Conservation (phyloP, 23 tunicate genomes). For the Phallusia fumigata region DNA sequence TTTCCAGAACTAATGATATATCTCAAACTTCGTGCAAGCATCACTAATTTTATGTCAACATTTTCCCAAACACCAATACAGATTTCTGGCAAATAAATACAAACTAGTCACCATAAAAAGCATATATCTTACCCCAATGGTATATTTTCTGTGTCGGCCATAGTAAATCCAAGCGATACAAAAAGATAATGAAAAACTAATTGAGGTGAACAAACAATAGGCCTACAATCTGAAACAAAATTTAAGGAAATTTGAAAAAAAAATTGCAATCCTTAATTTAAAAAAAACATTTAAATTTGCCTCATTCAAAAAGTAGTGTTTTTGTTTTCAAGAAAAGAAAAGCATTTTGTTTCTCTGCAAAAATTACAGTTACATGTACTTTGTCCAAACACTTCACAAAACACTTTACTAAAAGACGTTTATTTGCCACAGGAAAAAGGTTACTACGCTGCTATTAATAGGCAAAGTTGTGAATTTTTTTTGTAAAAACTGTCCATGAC, state of each 20-base stretch:
- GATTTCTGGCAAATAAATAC: slow-evolving; percentile 2
- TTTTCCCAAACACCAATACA: background rate
- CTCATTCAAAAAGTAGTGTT: too few relatives aligned
- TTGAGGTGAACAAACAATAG: background rate
- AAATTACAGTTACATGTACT: too few relatives aligned
- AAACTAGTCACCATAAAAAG: background rate
- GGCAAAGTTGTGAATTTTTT: too few relatives aligned
- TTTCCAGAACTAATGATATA: background rate
- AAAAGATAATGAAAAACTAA: background rate
- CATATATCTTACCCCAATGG: background rate
- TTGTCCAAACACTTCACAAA: too few relatives aligned
- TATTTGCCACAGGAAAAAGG: too few relatives aligned
- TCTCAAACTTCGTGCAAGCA: background rate
- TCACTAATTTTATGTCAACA: background rate
- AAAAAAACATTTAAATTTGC: background rate
- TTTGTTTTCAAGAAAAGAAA: background rate
- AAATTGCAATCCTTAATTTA: too few relatives aligned
- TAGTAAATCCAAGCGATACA: background rate
- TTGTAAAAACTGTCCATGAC: too few relatives aligned
- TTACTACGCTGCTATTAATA: too few relatives aligned
- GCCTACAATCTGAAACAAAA: background rate
- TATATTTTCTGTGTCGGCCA: background rate
- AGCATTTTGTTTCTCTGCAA: too few relatives aligned
- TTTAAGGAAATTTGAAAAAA: too few relatives aligned
- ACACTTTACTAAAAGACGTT: too few relatives aligned